Evolutionary conservation across 2,113 vertebrate genomes (phyloP).

Genomic region (Gobius niger): DNA sequence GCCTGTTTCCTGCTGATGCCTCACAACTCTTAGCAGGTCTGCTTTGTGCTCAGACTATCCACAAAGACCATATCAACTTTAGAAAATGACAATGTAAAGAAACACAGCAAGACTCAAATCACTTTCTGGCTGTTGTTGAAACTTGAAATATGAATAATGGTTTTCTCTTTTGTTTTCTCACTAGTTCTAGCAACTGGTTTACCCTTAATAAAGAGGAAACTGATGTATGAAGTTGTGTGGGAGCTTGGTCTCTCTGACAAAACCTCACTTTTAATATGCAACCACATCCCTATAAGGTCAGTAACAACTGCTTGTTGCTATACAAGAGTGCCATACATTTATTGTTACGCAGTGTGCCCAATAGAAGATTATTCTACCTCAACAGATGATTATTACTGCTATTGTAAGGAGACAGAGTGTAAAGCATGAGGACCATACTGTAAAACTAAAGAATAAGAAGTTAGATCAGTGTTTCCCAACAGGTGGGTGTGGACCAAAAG

Average conservation of each 20-base stretch:
- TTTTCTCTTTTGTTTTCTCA: too few relatives aligned
- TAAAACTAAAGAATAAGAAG: background rate
- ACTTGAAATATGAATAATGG: too few relatives aligned
- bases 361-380: background rate
- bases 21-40: background rate
- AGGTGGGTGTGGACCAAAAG: background rate
- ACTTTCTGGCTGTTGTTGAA: too few relatives aligned
- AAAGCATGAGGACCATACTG: too few relatives aligned
- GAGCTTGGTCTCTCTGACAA: conserved; percentile 14
- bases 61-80: too few relatives aligned
- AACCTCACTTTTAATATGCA: background rate
- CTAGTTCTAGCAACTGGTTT: too few relatives aligned
- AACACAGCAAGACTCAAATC: too few relatives aligned
- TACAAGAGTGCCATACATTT: background rate
- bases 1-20: conserved; percentile 43
- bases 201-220: conserved; percentile 59
- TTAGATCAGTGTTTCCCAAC: background rate
- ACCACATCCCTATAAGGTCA: conserved; percentile 3
- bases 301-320: background rate
- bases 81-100: too few relatives aligned
- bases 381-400: background rate
- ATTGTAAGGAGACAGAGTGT: background rate
- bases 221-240: conserved; percentile 9
- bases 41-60: background rate
- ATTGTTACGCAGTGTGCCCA: background rate